phyloP scores from a whole-genome alignment of 2,797 vertebrate species.

The Chrysocyon brachyurus region DNA sequence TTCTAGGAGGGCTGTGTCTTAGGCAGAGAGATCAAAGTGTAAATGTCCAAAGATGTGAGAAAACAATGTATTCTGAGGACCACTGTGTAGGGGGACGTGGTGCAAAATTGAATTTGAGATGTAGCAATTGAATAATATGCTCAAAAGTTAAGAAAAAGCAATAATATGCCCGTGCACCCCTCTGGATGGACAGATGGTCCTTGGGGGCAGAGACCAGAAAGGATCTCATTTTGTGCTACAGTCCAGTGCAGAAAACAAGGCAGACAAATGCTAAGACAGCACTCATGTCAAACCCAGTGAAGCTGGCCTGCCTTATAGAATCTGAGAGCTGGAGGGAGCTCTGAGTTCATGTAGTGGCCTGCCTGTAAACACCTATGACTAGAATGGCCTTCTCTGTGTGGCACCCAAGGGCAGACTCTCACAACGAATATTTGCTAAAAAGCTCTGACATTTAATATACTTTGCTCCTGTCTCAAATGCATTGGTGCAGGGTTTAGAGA shows the following conservation, averaged over 20 bases:
- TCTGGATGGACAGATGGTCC: neutral
- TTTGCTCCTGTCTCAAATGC: neutral
- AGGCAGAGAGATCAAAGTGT: neutral
- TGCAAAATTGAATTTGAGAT: neutral
- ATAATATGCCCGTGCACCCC: neutral
- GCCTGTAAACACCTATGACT: neutral
- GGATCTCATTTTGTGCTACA: neutral
- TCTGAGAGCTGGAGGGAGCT: neutral
- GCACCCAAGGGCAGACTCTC: neutral
- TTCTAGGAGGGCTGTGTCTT: neutral
- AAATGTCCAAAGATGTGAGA: neutral
- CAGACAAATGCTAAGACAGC: neutral
- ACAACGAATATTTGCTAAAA: neutral
- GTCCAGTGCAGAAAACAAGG: neutral
- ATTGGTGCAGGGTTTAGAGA: neutral
- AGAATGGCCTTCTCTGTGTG: neutral
- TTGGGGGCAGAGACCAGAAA: neutral
- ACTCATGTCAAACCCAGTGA: neutral
- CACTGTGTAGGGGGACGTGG: neutral
- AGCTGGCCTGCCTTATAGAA: neutral
- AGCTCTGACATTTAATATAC: neutral
- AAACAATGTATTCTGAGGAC: slow-evolving; percentile 8
- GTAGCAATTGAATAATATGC: neutral
- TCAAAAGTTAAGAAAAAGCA: slow-evolving; percentile 1
- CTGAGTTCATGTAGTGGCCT: rapidly evolving